Evolutionary conservation across 2,888 invertebrate genomes (phyloP).

Genomic region (Melanophora roralis): DNA sequence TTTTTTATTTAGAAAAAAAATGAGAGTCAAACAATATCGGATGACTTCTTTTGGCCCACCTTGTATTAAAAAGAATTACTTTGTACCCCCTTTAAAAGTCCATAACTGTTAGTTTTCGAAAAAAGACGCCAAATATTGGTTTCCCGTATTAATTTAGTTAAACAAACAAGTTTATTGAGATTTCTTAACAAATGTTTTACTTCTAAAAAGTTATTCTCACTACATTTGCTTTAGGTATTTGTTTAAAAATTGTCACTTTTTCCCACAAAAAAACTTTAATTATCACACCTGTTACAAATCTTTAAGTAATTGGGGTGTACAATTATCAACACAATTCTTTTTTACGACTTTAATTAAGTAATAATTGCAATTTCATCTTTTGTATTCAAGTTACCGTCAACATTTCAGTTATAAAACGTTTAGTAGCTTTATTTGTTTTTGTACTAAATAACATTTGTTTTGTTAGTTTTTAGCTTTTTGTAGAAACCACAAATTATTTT

Average conservation of each 20-base stretch:
- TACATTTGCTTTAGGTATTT: conserved; percentile 7
- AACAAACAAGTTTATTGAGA: no score
- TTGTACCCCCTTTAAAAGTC: no score
- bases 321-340: neutral
- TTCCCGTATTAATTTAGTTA: no score
- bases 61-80: no score
- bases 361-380: neutral
- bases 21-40: no score
- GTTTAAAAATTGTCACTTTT: neutral
- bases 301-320: neutral
- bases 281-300: conserved; percentile 12
- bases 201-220: no score
- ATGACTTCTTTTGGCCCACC: no score
- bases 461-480: neutral
- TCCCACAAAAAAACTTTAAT: neutral
- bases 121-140: no score
- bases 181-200: no score
- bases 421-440: conserved; percentile 18
- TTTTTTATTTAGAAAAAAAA: no score
- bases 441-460: neutral
- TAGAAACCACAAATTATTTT: conserved; percentile 57
- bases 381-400: neutral
- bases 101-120: no score
- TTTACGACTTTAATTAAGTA: conserved; percentile 13
- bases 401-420: neutral